Percentiles rank a stretch among this genome's conserved stretches.
These are phyloP conservation scores for Archips xylosteana DNA, from an alignment of 2,888 invertebrate species.

Conservation along the genomic window DNA sequence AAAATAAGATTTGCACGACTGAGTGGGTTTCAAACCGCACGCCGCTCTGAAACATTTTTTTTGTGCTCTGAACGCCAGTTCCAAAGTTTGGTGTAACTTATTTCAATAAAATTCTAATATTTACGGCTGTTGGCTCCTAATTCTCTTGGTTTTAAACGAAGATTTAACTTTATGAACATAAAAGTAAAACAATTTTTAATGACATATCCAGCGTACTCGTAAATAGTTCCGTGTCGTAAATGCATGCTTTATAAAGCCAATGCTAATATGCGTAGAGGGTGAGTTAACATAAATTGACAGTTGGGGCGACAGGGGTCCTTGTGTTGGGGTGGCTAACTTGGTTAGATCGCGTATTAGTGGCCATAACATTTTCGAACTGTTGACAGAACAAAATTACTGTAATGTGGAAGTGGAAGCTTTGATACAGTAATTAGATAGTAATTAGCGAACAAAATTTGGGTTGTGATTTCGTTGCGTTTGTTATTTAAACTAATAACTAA, in stretches of 20 bases:
- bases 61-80: too few species aligned
- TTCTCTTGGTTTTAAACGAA: too few species aligned
- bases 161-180: too few species aligned
- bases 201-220: background rate
- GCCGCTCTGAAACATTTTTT: too few species aligned
- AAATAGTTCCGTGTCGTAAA: constrained; percentile 11
- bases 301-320: constrained; percentile 23
- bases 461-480: too few species aligned
- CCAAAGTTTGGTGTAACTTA: too few species aligned
- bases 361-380: constrained; percentile 3
- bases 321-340: constrained; percentile 20
- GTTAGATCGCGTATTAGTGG: constrained; percentile 14
- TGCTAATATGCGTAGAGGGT: constrained; percentile 40
- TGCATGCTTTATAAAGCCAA: constrained; percentile 35
- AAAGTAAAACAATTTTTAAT: background rate
- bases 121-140: too few species aligned
- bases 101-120: too few species aligned
- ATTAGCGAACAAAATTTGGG: background rate
- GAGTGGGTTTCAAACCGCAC: too few species aligned
- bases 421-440: constrained; percentile 1
- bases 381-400: constrained; percentile 1
- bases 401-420: background rate
- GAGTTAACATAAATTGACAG: constrained; percentile 38
- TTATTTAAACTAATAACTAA: too few species aligned
- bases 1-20: too few species aligned